Evolutionary conservation across 2,888 invertebrate genomes (phyloP).

Genomic region (Campoplex nolae): DNA sequence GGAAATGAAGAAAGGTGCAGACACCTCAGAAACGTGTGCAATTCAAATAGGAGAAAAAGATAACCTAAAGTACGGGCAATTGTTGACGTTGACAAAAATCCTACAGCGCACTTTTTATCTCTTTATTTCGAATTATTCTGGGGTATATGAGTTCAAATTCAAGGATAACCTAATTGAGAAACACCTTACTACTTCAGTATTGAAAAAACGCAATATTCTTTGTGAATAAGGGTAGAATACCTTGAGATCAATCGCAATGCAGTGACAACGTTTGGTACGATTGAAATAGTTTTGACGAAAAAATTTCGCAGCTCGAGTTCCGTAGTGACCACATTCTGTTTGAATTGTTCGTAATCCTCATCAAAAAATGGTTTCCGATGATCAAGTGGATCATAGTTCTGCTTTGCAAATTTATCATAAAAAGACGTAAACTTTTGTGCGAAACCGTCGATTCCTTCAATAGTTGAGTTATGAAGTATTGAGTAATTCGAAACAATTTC

Average conservation of each 20-base stretch:
- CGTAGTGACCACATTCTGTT: conserved; percentile 88
- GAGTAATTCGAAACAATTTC: conserved; percentile 90
- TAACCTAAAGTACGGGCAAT: no score
- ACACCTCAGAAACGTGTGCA: no score
- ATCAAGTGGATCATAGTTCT: conserved; percentile 92
- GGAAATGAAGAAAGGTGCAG: no score
- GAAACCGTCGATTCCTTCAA: conserved; percentile 92
- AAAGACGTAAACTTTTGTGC: conserved; percentile 89
- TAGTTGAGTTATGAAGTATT: conserved; percentile 90
- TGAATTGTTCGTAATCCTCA: conserved; percentile 90
- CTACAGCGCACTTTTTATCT: no score
- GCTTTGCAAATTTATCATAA: conserved; percentile 88
- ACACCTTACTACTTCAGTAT: neutral
- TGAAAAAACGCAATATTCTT: neutral
- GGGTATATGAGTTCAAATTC: no score
- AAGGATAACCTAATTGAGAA: no score
- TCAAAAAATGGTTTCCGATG: conserved; percentile 92
- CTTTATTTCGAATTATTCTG: no score
- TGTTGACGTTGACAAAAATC: no score
- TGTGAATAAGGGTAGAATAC: conserved; percentile 69
- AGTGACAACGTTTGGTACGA: conserved; percentile 82
- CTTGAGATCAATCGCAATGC: conserved; percentile 83
- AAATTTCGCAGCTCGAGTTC: conserved; percentile 91
- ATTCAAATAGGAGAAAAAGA: no score
- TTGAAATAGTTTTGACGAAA: conserved; percentile 86